Evolutionary conservation across 2,888 invertebrate genomes (phyloP).

Genomic region (Stomorhina lunata): DNA sequence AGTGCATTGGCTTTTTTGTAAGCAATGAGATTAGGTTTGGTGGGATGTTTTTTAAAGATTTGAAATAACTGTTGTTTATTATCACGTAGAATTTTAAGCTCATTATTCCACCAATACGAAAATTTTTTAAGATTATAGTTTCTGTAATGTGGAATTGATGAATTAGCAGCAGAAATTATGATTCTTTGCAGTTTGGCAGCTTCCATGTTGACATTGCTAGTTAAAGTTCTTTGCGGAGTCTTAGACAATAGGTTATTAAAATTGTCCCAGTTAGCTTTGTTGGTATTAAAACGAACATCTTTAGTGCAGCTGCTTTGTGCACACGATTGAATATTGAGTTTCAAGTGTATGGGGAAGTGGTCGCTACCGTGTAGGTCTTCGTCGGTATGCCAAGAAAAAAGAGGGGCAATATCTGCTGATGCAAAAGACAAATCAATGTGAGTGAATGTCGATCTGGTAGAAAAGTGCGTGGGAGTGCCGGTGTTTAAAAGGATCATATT

Average conservation of each 20-base stretch:
- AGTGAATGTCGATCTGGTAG: constrained; percentile 27
- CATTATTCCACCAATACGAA: constrained; percentile 14
- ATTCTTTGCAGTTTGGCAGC: constrained; percentile 18
- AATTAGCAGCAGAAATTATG: background rate
- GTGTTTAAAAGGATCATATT: background rate
- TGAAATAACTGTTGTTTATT: background rate
- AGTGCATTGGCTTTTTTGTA: constrained; percentile 44
- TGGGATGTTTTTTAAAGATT: constrained; percentile 21
- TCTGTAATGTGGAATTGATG: background rate
- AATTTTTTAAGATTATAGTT: background rate
- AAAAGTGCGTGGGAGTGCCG: background rate
- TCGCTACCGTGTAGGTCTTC: constrained; percentile 42
- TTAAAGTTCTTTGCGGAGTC: background rate
- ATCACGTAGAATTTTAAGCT: background rate
- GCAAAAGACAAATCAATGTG: constrained; percentile 26
- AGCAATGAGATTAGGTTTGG: background rate
- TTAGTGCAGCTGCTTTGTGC: no score
- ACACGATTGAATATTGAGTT: background rate
- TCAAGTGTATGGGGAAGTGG: constrained; percentile 35
- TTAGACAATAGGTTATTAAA: background rate
- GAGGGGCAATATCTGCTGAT: background rate
- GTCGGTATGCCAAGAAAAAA: constrained; percentile 17
- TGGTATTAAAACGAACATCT: background rate
- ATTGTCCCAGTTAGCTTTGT: background rate
- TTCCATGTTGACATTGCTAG: constrained; percentile 27